Conservation (phyloP, 2,113 vertebrate species). For the Bubo scandiacus region DNA sequence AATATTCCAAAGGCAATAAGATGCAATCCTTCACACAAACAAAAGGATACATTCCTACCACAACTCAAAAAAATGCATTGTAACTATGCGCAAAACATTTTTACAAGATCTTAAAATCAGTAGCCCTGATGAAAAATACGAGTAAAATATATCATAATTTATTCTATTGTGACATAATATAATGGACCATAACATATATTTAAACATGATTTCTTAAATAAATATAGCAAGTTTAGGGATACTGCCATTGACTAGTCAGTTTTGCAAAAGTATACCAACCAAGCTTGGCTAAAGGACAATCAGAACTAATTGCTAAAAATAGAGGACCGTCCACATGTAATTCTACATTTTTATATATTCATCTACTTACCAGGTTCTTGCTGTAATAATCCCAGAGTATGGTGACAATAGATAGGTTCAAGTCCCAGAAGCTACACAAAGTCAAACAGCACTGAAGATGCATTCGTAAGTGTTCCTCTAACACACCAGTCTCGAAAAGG, state of each 20-base stretch:
- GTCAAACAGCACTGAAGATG: slow-evolving; percentile 91
- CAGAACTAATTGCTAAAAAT: background rate
- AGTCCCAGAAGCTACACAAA: slow-evolving; percentile 86
- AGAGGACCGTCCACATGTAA: background rate
- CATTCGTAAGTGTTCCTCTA: slow-evolving; percentile 92
- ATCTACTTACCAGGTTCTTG: slow-evolving; percentile 87
- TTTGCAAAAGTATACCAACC: background rate
- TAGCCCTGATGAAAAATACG: background rate
- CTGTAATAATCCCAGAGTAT: slow-evolving; percentile 94
- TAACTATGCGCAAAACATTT: background rate
- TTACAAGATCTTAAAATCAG: background rate
- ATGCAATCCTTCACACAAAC: background rate
- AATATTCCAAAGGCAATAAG: background rate
- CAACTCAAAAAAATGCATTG: background rate
- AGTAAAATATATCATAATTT: background rate
- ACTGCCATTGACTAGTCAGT: background rate
- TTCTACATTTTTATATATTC: background rate
- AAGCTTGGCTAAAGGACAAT: background rate
- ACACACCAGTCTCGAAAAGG: slow-evolving; percentile 62
- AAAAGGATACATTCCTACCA: background rate
- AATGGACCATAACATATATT: background rate
- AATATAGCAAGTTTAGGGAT: background rate
- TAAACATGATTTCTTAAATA: background rate
- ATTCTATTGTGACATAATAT: background rate
- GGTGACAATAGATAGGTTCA: slow-evolving; percentile 81